Conservation (phyloP, 2,797 vertebrate species). For the Halcyon leucocephala region DNA sequence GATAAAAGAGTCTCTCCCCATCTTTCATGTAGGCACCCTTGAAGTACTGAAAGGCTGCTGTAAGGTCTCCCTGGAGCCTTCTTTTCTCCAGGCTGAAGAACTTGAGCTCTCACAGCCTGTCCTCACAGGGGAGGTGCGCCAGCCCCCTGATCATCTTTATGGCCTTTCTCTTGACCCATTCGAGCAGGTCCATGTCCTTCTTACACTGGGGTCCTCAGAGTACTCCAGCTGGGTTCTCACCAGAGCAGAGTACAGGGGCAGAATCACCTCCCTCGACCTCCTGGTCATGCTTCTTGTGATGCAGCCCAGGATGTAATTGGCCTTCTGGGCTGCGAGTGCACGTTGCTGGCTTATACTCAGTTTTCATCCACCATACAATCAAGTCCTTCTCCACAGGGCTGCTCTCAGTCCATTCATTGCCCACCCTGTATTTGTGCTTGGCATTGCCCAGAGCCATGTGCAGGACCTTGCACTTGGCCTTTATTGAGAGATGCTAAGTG, state of each 20-base stretch:
- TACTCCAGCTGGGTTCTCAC: neutral
- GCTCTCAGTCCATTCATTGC: neutral
- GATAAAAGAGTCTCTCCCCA: neutral
- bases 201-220: neutral
- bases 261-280: neutral
- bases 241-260: neutral
- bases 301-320: neutral
- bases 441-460: neutral
- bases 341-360: neutral
- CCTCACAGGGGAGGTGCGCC: neutral
- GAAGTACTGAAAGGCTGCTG: neutral
- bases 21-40: neutral
- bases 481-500: neutral
- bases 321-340: neutral
- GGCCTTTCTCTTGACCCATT: neutral
- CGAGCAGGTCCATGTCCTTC: neutral
- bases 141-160: neutral
- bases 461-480: neutral
- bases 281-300: neutral
- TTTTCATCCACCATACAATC: neutral
- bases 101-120: neutral
- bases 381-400: neutral
- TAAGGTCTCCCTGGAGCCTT: neutral
- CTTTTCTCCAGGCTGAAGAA: neutral
- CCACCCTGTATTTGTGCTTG: neutral